These are phyloP conservation scores for Geophilus truncorum DNA, from an alignment of 2,888 invertebrate species.

Conservation along the genomic window DNA sequence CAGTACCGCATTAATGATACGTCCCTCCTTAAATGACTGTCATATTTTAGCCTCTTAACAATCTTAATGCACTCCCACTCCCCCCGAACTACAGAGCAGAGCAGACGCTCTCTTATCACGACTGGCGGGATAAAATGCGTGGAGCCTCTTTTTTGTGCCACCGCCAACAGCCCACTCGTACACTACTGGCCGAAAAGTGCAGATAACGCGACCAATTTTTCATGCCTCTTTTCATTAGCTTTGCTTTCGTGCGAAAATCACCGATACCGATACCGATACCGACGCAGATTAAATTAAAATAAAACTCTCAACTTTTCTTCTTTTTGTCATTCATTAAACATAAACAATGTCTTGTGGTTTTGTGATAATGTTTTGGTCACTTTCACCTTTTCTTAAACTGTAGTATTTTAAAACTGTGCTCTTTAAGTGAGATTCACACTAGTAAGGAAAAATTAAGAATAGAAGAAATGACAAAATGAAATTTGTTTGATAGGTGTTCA, in stretches of 20 bases:
- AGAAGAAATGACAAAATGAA: no score
- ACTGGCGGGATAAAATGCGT: background rate
- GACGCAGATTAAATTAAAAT: background rate
- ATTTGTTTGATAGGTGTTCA: no score
- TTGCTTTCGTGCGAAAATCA: background rate
- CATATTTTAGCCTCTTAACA: slow-evolving; percentile 13
- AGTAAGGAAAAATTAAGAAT: no score
- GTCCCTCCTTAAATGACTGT: background rate
- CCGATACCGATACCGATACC: background rate
- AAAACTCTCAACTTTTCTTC: background rate
- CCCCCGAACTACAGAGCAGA: background rate
- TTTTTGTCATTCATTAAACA: no score
- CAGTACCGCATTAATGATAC: slow-evolving; percentile 6
- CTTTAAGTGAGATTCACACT: no score
- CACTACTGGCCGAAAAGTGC: background rate
- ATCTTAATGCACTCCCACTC: background rate
- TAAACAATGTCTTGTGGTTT: no score
- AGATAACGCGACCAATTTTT: background rate
- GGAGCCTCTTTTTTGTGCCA: background rate
- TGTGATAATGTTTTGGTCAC: no score
- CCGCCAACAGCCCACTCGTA: background rate
- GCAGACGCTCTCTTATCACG: background rate
- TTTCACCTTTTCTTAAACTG: no score
- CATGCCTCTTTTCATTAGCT: background rate
- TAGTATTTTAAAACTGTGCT: no score